A percentile compares a stretch with the other conserved stretches of the same genome.
phyloP scores from a whole-genome alignment of 2,113 vertebrate genomes.

The Pygoscelis antarcticus region DNA sequence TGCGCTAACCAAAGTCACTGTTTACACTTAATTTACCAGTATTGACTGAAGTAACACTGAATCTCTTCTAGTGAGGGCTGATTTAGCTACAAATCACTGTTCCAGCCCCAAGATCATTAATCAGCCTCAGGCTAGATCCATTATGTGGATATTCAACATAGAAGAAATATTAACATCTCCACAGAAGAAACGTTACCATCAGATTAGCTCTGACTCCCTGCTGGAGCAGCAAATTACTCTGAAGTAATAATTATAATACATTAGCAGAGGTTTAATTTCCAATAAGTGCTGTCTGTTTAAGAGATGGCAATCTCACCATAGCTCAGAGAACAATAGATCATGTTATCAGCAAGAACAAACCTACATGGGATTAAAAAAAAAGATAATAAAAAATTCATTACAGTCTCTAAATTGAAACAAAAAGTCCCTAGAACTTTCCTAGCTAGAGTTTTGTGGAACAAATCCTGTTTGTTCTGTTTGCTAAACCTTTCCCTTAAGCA shows the following conservation, averaged over 20 bases:
- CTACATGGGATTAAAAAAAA: conserved; percentile 53
- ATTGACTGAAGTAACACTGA: conserved; percentile 70
- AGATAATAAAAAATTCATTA: conserved; percentile 66
- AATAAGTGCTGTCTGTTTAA: conserved; percentile 77
- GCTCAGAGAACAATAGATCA: conserved; percentile 71
- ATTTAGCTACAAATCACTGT: conserved; percentile 78
- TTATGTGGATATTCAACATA: conserved; percentile 67
- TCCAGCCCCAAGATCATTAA: conserved; percentile 73
- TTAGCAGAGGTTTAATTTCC: conserved; percentile 81
- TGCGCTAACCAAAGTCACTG: conserved; percentile 32
- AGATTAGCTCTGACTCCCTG: conserved; percentile 74
- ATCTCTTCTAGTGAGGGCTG: conserved; percentile 63
- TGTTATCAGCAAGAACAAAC: conserved; percentile 71
- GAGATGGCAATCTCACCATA: conserved; percentile 65
- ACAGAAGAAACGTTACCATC: conserved; percentile 67
- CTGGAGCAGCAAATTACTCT: conserved; percentile 76
- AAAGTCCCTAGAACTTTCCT: not conserved
- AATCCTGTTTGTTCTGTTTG: not conserved
- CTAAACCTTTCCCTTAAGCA: not conserved
- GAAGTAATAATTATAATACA: conserved; percentile 81
- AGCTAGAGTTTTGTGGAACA: not conserved
- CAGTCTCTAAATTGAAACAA: conserved; percentile 31
- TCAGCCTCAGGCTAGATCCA: conserved; percentile 76
- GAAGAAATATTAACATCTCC: conserved; percentile 73
- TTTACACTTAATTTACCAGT: conserved; percentile 75